Conservation (phyloP, 2,888 invertebrate genomes). For the Isotomurus palustris region DNA sequence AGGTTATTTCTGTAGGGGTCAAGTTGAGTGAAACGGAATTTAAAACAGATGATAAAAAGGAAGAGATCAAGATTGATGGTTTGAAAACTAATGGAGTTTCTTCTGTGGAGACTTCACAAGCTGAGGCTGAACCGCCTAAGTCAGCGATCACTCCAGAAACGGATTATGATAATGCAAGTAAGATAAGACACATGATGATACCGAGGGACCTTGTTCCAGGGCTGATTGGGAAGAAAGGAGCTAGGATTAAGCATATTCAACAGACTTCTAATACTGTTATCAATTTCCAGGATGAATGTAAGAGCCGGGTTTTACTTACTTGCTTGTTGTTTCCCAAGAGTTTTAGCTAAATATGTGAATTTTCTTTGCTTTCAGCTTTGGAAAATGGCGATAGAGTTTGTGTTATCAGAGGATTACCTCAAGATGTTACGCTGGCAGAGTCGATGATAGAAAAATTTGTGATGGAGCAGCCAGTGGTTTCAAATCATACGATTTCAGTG, state of each 20-base stretch:
- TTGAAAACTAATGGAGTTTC: background rate
- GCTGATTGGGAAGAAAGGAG: constrained; percentile 63
- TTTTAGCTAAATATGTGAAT: constrained; percentile 7
- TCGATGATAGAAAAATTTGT: constrained; percentile 64
- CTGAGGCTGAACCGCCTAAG: background rate
- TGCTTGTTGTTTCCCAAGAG: constrained; percentile 1
- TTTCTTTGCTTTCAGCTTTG: constrained; percentile 30
- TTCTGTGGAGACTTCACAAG: background rate
- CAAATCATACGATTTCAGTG: constrained; percentile 50
- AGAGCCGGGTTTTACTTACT: constrained; percentile 15
- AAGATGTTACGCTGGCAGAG: constrained; percentile 67
- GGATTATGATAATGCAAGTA: constrained; percentile 20
- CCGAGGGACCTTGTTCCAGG: constrained; percentile 51
- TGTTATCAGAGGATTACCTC: constrained; percentile 64
- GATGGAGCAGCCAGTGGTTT: constrained; percentile 63
- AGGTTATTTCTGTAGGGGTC: no score
- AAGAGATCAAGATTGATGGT: background rate
- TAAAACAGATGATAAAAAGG: no score
- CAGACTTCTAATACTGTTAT: constrained; percentile 64
- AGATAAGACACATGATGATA: constrained; percentile 42
- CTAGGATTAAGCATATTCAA: constrained; percentile 71
- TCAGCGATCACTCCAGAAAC: constrained; percentile 15
- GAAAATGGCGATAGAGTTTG: constrained; percentile 61
- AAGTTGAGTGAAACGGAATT: no score
- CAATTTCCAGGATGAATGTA: constrained; percentile 51